Evolutionary conservation across 2,113 vertebrate species (phyloP), one percentile per base, ranked within the genome.

Genomic region (Pyrgilauda ruficollis): DNA sequence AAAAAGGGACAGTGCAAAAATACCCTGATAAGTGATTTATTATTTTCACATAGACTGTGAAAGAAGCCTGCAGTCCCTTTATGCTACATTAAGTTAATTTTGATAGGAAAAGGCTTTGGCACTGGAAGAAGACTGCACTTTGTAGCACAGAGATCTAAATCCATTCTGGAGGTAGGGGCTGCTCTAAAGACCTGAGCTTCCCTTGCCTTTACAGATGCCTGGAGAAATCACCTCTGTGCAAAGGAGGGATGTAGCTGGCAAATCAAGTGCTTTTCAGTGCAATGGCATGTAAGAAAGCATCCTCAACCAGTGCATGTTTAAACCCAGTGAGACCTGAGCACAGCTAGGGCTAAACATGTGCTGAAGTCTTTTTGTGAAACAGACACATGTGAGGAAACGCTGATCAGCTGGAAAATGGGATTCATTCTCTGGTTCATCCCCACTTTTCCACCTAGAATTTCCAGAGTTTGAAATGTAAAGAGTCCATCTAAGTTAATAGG

Each of bases 291-390:
- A 92, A 75, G 83, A 92, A 96, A 96, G 49, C 86, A 94, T 86
- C 79, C 83, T 83, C 11, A 0, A 50, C 21, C 64, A 49, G 77
- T 15, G 37, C 66, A 33, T 78, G 79, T 88, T 96, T 88, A 96
- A 95, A 93, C 59, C 83, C 78, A 83, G 61, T 17, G 95, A 93
- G 94, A 96, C 74, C 92, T 90, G 79, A 94, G 92, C 90, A 86
- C 81, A 90, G 82, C 84, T 93, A 28, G 94, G 95, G 73, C 73
- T 92, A 94, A 96, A 94, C 89, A 87, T 52, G 72, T 78, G 80
- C 76, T 92, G 68, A 81, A 93, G 69, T 75, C 72, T 84, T 64
- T 96, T 90, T 76, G 92, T 90, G 94, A 95, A 96, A 90, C 56
- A 86, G 92, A 90, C 64, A 64, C 58, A 89, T 43, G 37, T 84